Conservation (phyloP, 1,140 invertebrate species). For the Gryon sp. region DNA sequence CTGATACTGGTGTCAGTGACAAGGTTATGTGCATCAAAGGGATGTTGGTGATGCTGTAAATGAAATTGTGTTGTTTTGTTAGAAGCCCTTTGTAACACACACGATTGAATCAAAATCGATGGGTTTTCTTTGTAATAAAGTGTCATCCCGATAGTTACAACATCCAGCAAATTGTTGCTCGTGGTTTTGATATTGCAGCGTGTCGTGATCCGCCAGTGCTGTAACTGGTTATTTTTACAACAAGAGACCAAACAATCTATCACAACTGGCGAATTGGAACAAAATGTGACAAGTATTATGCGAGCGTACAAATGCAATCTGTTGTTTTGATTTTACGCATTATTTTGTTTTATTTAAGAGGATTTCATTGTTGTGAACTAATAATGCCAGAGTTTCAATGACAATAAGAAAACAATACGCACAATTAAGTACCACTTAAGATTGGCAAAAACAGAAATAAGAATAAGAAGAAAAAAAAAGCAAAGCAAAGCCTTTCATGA, state of each 20-base stretch:
- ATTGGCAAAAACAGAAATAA: too few species aligned
- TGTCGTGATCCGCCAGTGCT: background rate
- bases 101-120: background rate
- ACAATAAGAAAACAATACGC: too few species aligned
- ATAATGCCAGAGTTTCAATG: too few species aligned
- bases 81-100: background rate
- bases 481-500: too few species aligned
- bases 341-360: too few species aligned
- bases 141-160: background rate
- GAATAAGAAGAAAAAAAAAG: too few species aligned
- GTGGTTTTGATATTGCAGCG: background rate
- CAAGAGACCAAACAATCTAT: background rate
- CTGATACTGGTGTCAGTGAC: background rate
- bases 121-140: background rate
- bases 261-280: constrained; percentile 9
- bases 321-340: too few species aligned
- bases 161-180: constrained; percentile 4
- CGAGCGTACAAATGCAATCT: too few species aligned
- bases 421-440: too few species aligned
- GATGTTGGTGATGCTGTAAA: too few species aligned
- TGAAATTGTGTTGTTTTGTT: background rate
- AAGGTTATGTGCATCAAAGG: constrained; percentile 6
- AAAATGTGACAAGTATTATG: constrained; percentile 11
- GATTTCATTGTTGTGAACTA: too few species aligned
- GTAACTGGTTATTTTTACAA: constrained; percentile 29